Percentiles rank a stretch among this genome's conserved stretches.
Evolutionary conservation across 2,888 invertebrate species (phyloP).

Genomic region (Germaria angustata): DNA sequence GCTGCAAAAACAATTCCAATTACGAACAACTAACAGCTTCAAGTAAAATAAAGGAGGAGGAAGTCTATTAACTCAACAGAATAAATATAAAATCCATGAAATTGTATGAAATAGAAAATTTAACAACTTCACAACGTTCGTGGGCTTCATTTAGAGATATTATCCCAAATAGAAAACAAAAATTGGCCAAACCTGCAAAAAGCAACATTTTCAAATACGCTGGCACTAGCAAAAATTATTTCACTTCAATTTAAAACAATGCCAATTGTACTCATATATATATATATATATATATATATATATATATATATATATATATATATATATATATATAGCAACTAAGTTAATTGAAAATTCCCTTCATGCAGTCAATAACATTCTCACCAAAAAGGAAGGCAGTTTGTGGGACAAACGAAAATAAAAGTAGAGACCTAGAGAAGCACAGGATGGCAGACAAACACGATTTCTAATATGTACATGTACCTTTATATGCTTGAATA

Average conservation of each 20-base stretch:
- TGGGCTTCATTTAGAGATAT: conserved; percentile 76
- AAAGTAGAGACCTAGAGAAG: conserved; percentile 46
- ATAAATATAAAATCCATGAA: conserved; percentile 38
- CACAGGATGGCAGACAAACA: conserved; percentile 4
- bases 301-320: not conserved
- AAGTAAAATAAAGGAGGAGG: conserved; percentile 52
- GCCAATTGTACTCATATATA: not conserved
- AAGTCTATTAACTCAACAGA: conserved; percentile 57
- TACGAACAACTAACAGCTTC: conserved; percentile 1
- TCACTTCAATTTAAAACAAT: conserved; percentile 22
- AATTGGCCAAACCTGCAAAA: conserved; percentile 62
- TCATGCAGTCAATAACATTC: conserved; percentile 60
- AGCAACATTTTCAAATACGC: conserved; percentile 36
- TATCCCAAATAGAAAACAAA: conserved; percentile 68
- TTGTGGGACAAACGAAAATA: conserved; percentile 54
- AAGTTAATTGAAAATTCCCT: conserved; percentile 66
- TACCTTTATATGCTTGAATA: too few relatives aligned
- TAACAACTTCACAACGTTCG: conserved; percentile 69
- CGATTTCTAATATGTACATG: conserved; percentile 28
- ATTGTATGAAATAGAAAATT: conserved; percentile 44
- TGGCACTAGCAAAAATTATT: conserved; percentile 40
- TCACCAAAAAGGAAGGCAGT: conserved; percentile 59
- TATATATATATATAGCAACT: conserved; percentile 23
- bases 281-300: not conserved
- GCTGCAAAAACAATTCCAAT: conserved; percentile 1